Base-by-base conservation (phyloP, 1,140 invertebrate genomes). In the Lordiphosa mommai region DNA sequence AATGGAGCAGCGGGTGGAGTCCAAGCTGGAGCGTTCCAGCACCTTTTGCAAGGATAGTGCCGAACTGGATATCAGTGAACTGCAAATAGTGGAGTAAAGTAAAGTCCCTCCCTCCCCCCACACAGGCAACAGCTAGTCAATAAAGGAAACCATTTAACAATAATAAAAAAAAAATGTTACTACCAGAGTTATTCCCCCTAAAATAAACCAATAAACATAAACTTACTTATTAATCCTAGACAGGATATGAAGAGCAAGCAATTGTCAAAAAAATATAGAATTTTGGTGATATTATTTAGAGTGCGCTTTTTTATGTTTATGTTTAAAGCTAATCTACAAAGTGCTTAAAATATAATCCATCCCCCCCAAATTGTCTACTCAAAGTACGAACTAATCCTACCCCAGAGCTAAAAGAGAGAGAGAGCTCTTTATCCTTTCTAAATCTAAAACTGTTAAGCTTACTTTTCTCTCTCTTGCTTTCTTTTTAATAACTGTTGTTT, bases 281-380 rank as follows among this genome's bases (percentile, higher is more conserved):
- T 76, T 86, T 86, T 61, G 84, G 82, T 86, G 82, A 86, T 86
- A 86, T 86, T 86, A 84, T 86, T 86, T 86, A 82, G 37, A 72
- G 77, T 76, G 72, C 77, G 77, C 67, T 67, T 77, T 70, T 67
- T 77, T 70, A 64, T 76, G 68, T 68, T 68, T 69, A 71, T 44
- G 56, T 43, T 60, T 34, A 73, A 61, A 36, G 47, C 44, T 34
- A 51, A 52, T 61, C 49, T 50, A 51, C 13, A 30, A 36, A 41
- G 64, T 79, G 73, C 73, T 79, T 80, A 29, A 44, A 61, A 46
- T 79, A 29, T 48, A 65, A 46, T n/a, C n/a, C n/a, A n/a, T n/a
- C n/a, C n/a, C n/a, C n/a, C 56, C 58, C 51, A 38, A 63, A 58
- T 49, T 53, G 44, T 40, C 61, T 69, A 69, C 65, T 60, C 41